A percentile compares a stretch with the other conserved stretches of the same genome.
Conservation (phyloP, 2,888 invertebrate species). For the Syrphus vitripennis region DNA sequence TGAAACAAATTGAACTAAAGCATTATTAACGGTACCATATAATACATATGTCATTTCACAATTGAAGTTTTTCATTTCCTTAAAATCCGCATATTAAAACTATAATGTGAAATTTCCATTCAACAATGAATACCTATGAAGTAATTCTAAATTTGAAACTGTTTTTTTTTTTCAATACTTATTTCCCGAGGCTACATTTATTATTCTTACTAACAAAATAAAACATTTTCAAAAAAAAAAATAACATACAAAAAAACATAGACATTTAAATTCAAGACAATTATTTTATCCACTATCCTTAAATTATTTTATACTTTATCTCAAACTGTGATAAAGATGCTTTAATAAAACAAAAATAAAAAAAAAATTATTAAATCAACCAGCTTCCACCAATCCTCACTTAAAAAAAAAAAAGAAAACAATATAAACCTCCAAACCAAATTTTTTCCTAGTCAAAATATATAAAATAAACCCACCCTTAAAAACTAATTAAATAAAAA, state of each 20-base stretch:
- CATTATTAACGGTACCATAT: too few species aligned
- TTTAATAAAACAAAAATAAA: background rate
- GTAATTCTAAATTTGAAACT: too few species aligned
- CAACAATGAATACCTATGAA: too few species aligned
- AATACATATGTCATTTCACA: too few species aligned
- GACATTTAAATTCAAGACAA: background rate
- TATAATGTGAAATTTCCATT: too few species aligned
- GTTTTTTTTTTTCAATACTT: too few species aligned
- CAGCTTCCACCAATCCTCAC: constrained; percentile 44
- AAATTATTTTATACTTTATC: constrained; percentile 2
- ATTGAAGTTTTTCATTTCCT: too few species aligned
- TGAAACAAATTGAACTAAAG: too few species aligned
- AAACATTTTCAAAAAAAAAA: background rate
- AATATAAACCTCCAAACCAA: background rate
- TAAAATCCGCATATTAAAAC: too few species aligned
- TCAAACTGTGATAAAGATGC: constrained; percentile 55
- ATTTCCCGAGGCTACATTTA: background rate
- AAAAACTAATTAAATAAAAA: constrained; percentile 29
- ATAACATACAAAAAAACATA: background rate
- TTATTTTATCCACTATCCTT: background rate
- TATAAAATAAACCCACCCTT: constrained; percentile 46
- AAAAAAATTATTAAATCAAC: constrained; percentile 28
- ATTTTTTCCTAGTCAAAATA: background rate
- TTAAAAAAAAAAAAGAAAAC: background rate
- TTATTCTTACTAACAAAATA: background rate